Percentiles rank a stretch among this genome's conserved stretches.
Conservation (phyloP, 2,113 vertebrate genomes). For the Brachyistius frenatus region DNA sequence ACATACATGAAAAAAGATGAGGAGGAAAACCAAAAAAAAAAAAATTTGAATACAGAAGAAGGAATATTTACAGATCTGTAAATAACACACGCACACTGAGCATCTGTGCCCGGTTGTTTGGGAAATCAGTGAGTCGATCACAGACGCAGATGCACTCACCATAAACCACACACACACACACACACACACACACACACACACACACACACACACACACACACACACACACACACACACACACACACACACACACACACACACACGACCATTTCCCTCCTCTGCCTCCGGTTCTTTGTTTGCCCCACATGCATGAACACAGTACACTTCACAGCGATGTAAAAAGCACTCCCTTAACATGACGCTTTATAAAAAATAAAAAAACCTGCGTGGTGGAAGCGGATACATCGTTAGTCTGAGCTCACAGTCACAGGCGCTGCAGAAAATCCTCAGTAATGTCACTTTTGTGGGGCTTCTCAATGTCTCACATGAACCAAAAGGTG, state of each 20-base stretch:
- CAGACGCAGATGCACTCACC: conserved; percentile 36
- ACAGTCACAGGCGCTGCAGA: conserved; percentile 13
- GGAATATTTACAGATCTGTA: conserved; percentile 10
- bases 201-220: background rate
- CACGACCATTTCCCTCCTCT: background rate
- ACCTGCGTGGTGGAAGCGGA: conserved; percentile 6
- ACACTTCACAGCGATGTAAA: conserved; percentile 10
- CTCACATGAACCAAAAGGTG: conserved; percentile 13
- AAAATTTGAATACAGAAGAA: background rate
- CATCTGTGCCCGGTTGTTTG: conserved; percentile 37
- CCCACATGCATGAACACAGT: conserved; percentile 16
- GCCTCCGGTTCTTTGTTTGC: background rate
- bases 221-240: background rate
- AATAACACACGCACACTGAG: conserved; percentile 13
- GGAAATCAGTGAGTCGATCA: conserved; percentile 32
- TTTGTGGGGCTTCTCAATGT: background rate
- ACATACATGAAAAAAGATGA: background rate
- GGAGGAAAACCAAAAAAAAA: background rate
- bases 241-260: background rate
- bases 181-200: background rate
- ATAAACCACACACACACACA: conserved; percentile 34
- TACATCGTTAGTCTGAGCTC: conserved; percentile 44
- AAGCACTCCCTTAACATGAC: background rate
- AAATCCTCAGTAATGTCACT: conserved; percentile 26
- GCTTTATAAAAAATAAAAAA: conserved; percentile 1